A percentile compares a stretch with the other conserved stretches of the same genome.
These are phyloP conservation scores for Laothoe populi DNA, from an alignment of 2,888 invertebrate genomes.

Conservation along the genomic window DNA sequence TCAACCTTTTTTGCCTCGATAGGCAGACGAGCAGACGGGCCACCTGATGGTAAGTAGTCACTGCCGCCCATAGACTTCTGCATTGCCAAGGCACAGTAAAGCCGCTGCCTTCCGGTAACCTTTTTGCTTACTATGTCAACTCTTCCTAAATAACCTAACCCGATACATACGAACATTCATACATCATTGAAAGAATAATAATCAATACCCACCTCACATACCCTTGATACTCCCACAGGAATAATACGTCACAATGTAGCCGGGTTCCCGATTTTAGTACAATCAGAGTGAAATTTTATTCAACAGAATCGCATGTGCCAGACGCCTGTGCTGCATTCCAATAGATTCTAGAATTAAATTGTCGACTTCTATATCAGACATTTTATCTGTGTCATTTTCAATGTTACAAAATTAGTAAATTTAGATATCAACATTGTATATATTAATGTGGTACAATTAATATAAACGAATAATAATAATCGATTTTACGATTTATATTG, in stretches of 20 bases:
- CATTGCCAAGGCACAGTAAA: no score
- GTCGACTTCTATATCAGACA: slow-evolving; percentile 24
- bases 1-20: no score
- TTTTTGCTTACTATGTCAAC: no score
- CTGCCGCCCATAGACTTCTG: no score
- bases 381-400: slow-evolving; percentile 41
- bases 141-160: neutral
- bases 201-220: neutral
- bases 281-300: slow-evolving; percentile 48
- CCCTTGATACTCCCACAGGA: neutral
- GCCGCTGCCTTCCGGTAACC: no score
- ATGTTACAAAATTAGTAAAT: no score
- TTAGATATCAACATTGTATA: no score
- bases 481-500: no score
- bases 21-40: no score
- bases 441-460: no score
- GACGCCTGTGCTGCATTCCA: slow-evolving; percentile 38
- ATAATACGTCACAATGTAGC: slow-evolving; percentile 24
- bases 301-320: slow-evolving; percentile 44
- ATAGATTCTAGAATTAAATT: slow-evolving; percentile 4
- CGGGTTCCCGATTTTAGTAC: slow-evolving; percentile 25
- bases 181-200: neutral
- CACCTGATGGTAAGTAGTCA: no score
- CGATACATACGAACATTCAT: neutral
- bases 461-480: no score